Conservation (phyloP, 2,113 vertebrate genomes). For the Nycticebus coucang region DNA sequence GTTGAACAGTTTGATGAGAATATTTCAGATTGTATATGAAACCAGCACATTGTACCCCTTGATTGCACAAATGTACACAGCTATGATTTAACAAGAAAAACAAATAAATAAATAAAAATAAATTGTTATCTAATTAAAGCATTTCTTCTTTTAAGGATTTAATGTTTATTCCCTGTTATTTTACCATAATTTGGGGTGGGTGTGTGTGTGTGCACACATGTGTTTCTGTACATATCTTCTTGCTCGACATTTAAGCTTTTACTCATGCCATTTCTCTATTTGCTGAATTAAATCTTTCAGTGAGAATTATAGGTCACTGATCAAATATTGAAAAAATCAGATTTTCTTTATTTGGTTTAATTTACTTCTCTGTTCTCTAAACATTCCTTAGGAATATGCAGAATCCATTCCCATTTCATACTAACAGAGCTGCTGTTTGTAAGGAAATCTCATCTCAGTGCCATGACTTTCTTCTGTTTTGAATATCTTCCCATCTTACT, state of each 20-base stretch:
- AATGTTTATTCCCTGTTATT: constrained; percentile 9
- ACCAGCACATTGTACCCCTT: no score
- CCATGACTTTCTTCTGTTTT: neutral
- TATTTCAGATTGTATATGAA: no score
- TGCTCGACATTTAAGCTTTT: neutral
- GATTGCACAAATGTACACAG: no score
- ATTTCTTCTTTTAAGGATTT: neutral
- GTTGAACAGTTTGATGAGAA: no score
- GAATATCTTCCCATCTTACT: neutral
- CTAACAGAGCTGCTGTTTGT: neutral
- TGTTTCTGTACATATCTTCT: neutral
- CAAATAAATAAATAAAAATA: neutral
- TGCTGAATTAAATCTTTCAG: neutral
- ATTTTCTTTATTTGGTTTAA: neutral
- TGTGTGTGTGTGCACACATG: neutral
- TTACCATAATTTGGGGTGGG: neutral
- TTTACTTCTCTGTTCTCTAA: neutral
- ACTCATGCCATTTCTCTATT: neutral
- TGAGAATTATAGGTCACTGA: neutral
- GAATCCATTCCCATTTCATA: neutral
- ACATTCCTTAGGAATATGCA: neutral
- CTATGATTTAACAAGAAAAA: no score
- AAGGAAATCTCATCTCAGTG: neutral
- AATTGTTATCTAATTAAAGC: neutral
- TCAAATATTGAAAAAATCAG: neutral